Percentiles rank a stretch among this genome's conserved stretches.
phyloP scores from a whole-genome alignment of 1,140 invertebrate species.

The Sarcophaga bullata region DNA sequence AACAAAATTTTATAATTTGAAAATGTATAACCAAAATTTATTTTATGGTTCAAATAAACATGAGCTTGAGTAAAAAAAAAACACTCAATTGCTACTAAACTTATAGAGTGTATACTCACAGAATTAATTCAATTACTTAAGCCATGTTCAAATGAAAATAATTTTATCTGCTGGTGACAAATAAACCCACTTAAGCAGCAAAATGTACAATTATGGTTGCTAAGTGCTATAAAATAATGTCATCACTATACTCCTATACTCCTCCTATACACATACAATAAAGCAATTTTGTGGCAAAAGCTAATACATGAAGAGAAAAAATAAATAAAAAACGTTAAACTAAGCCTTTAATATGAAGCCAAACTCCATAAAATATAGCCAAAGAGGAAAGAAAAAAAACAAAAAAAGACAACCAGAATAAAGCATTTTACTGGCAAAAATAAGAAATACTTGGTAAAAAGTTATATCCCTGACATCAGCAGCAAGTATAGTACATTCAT shows the following conservation, averaged over 20 bases:
- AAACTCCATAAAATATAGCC: neutral
- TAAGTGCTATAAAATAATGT: constrained; percentile 24
- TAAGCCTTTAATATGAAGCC: constrained; percentile 11
- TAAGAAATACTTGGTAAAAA: neutral
- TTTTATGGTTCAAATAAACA: no score
- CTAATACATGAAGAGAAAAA: neutral
- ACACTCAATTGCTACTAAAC: no score
- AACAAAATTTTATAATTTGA: no score
- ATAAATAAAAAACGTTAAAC: neutral
- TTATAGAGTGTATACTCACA: neutral
- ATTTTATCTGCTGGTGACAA: constrained; percentile 20
- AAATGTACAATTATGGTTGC: constrained; percentile 21
- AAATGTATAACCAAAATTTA: no score
- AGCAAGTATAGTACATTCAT: neutral
- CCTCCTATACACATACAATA: neutral
- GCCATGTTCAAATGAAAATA: constrained; percentile 3
- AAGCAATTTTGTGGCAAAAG: constrained; percentile 3
- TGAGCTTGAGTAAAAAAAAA: no score
- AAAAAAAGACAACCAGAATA: neutral
- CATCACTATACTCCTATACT: no score
- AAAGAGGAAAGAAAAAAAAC: neutral
- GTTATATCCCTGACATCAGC: constrained; percentile 19
- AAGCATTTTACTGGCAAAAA: neutral
- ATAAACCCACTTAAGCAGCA: constrained; percentile 8
- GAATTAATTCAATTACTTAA: constrained; percentile 16